phyloP scores from a whole-genome alignment of 2,797 vertebrate species.

The Rhadinocentrus ornatus region DNA sequence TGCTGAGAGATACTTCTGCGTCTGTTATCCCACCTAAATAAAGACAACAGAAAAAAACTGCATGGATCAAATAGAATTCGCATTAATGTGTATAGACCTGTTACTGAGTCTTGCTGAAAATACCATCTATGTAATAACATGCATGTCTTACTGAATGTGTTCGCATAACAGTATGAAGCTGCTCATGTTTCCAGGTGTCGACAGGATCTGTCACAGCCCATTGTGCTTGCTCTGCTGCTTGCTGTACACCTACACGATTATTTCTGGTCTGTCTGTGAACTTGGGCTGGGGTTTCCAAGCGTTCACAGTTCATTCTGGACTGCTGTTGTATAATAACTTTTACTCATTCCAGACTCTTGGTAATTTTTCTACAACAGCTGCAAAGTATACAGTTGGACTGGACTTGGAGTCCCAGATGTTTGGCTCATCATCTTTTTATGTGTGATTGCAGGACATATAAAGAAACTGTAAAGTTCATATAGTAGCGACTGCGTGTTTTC shows the following conservation, averaged over 20 bases:
- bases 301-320: background rate
- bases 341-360: no score
- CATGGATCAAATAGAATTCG: slow-evolving; percentile 18
- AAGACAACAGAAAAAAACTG: background rate
- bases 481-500: background rate
- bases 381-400: background rate
- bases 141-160: slow-evolving; percentile 8
- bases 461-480: no score
- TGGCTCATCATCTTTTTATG: background rate
- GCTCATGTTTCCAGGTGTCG: slow-evolving; percentile 53
- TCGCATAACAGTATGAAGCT: slow-evolving; percentile 20
- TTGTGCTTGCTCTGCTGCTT: slow-evolving; percentile 26
- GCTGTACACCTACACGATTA: slow-evolving; percentile 15
- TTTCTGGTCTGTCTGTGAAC: slow-evolving; percentile 29
- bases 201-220: slow-evolving; percentile 37
- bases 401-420: background rate
- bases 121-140: background rate
- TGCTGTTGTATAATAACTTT: no score
- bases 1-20: slow-evolving; percentile 20
- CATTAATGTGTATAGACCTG: background rate
- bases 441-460: no score
- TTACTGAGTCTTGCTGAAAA: background rate
- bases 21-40: slow-evolving; percentile 2
- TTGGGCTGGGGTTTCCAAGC: slow-evolving; percentile 10
- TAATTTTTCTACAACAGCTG: no score